Evolutionary conservation across 1,140 invertebrate genomes (phyloP).

Genomic region (Drosophila willistoni): DNA sequence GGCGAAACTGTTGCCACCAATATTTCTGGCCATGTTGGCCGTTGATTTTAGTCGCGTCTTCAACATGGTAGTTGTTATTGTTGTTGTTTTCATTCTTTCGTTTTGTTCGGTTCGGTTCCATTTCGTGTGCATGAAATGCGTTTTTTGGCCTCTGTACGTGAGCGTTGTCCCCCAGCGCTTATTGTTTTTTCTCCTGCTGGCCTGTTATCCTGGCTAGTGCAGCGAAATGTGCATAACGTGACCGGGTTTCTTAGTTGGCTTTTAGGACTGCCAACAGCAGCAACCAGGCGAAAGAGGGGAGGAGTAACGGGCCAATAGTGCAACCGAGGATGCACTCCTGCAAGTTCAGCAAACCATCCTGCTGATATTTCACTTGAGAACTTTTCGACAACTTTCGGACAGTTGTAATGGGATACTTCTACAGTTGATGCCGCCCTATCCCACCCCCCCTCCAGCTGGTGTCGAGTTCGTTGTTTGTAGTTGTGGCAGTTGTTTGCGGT

Average conservation of each 20-base stretch:
- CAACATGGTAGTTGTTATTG: slow-evolving; percentile 26
- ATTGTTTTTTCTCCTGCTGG: slow-evolving; percentile 56
- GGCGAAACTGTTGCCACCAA: slow-evolving; percentile 79
- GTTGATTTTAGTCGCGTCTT: slow-evolving; percentile 66
- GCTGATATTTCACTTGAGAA: slow-evolving; percentile 76
- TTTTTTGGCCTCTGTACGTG: slow-evolving; percentile 80
- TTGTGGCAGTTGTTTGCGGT: slow-evolving; percentile 65
- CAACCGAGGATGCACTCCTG: slow-evolving; percentile 35
- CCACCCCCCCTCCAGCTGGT: slow-evolving; percentile 1
- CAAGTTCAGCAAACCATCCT: neutral
- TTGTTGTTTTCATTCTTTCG: slow-evolving; percentile 15
- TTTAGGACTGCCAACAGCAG: slow-evolving; percentile 36
- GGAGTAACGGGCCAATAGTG: slow-evolving; percentile 25
- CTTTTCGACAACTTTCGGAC: slow-evolving; percentile 78
- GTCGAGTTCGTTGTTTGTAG: slow-evolving; percentile 41
- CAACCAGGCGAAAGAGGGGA: neutral
- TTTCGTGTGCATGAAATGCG: slow-evolving; percentile 68
- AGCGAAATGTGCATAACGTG: slow-evolving; percentile 79
- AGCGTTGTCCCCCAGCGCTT: slow-evolving; percentile 52
- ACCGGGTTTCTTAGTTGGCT: slow-evolving; percentile 78
- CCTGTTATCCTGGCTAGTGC: slow-evolving; percentile 56
- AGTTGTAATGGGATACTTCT: slow-evolving; percentile 63
- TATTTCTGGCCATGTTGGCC: slow-evolving; percentile 71
- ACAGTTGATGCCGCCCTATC: neutral
- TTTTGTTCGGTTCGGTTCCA: slow-evolving; percentile 21